phyloP scores from a whole-genome alignment of 2,888 invertebrate species.

The Drosophila prolongata region DNA sequence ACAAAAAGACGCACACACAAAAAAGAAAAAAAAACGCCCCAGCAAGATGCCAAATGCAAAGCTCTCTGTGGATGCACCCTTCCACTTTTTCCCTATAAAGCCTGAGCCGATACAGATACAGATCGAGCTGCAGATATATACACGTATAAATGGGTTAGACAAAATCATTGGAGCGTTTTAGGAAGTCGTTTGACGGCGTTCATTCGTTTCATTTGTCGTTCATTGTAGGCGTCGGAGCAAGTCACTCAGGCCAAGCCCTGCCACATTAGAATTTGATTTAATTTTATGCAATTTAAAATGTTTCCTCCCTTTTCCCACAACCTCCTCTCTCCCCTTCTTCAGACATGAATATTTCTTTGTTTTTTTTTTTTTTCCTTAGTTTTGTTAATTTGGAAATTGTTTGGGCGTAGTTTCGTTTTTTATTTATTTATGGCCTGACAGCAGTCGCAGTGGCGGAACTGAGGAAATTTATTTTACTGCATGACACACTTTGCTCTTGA shows the following conservation, averaged over 20 bases:
- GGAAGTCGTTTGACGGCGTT: conserved; percentile 65
- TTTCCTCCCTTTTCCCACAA: conserved; percentile 13
- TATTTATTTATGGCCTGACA: conserved; percentile 68
- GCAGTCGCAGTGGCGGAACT: conserved; percentile 42
- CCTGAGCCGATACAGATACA: conserved; percentile 6
- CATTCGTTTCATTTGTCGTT: conserved; percentile 44
- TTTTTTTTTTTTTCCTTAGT: conserved; percentile 36
- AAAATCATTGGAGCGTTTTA: conserved; percentile 75
- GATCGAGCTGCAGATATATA: conserved; percentile 8
- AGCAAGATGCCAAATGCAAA: conserved; percentile 61
- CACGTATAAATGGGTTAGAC: conserved; percentile 64
- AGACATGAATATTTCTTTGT: conserved; percentile 36
- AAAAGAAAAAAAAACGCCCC: conserved; percentile 40
- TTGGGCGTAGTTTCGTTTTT: conserved; percentile 55
- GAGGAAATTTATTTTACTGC: conserved; percentile 61
- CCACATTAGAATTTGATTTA: conserved; percentile 74
- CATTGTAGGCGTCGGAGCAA: conserved; percentile 67
- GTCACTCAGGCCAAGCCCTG: conserved; percentile 52
- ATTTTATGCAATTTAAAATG: conserved; percentile 74
- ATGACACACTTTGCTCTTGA: conserved; percentile 61
- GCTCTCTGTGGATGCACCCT: conserved; percentile 21
- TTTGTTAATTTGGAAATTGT: conserved; percentile 58
- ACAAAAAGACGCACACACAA: conserved; percentile 35
- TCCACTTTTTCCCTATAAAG: conserved; percentile 12
- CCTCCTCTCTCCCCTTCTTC: not conserved